Evolutionary conservation across 2,797 vertebrate species (phyloP), one percentile per base, ranked within the genome.

Genomic region (Scolopax bukidnonensis): DNA sequence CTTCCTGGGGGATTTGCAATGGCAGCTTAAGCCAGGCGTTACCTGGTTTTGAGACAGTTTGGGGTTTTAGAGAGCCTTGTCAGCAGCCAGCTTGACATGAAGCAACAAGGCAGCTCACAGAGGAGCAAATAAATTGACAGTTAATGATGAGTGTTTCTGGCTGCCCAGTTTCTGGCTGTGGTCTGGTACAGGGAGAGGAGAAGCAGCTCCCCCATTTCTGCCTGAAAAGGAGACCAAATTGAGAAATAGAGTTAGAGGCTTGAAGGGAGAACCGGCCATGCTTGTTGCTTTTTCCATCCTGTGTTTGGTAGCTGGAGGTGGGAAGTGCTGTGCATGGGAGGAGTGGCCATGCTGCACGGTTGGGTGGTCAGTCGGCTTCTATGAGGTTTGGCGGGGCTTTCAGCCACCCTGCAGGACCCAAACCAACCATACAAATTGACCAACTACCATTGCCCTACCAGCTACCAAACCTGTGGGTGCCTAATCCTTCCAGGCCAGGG

Each of bases 61-160:
- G 38, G 53, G 68, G 67, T 84, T 69, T 82, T 74, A 47, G 47
- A 54, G 51, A 25, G 36, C 53, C 69, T 91, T 74, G 71, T 59
- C 41, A 94, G 45, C 53, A 90, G 63, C 83, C 83, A 89, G 63
- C 76, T 88, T 63, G 76, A 69, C n/a, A 75, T 2, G 2, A 83
- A 93, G 59, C 51, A 89, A 69, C 27, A 61, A 76, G 59, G 40
- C 85, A 94, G 74, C 89, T 94, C 68, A 78, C 79, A 78, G 68
- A 90, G 75, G 25, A 76, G 64, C 43, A 89, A 64, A 77, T 45
- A 93, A 92, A 85, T 40, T 71, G 77, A 63, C 84, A 87, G 95
- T 96, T 96, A 95, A 94, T 27, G 48, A 67, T 20, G 65, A 96
- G 23, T 79, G 45, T 56, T 91, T 86, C 77, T 86, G 68, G n/a